Base-by-base conservation (phyloP, 2,888 invertebrate species). In the Bursaphelenchus okinawaensis region DNA sequence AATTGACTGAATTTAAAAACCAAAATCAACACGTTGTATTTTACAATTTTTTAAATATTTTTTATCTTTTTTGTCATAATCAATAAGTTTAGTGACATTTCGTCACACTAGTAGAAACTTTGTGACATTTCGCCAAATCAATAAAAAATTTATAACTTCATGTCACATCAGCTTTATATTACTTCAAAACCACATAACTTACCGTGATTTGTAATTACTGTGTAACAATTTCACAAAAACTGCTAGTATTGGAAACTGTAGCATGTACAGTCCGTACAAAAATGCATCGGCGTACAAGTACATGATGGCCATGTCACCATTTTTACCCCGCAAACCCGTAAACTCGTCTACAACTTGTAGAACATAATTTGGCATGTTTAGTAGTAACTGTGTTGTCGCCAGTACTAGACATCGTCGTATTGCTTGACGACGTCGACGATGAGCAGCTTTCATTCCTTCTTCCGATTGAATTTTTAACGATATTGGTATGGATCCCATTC, bases 311-410 rank as follows among this genome's bases (percentile, higher is more conserved):
- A 69, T 54, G 24, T 56, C 24, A 19, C 31, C 29, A 19, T 62
- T 66, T 20, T 58, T 65, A 12, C 58, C 27, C 4, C 61, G 58
- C n/a, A 75, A 54, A 20, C 65, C 65, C 65, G 72, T 71, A 12
- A 78, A 66, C 55, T 76, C 76, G 55, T 77, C 77, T 51, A 75
- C 63, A 0, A 75, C 52, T 55, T 77, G 77, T 4, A 78, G 68
- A 6, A 75, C 68, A 65, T 78, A 75, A 55, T 78, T 72, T 16
- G 78, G 78, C 19, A 74, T 70, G 59, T 78, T 78, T 7, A 78
- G 70, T 8, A 73, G 62, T 7, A 75, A 71, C 61, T 78, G 78
- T 8, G 71, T 68, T 0, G 78, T 77, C 7, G 76, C 76, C 74
- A 78, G 73, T 31, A 73, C 62, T 4, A 78, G 66, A 64, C 78